Evolutionary conservation across 2,888 invertebrate species (phyloP).

Genomic region (Micropterix aruncella): DNA sequence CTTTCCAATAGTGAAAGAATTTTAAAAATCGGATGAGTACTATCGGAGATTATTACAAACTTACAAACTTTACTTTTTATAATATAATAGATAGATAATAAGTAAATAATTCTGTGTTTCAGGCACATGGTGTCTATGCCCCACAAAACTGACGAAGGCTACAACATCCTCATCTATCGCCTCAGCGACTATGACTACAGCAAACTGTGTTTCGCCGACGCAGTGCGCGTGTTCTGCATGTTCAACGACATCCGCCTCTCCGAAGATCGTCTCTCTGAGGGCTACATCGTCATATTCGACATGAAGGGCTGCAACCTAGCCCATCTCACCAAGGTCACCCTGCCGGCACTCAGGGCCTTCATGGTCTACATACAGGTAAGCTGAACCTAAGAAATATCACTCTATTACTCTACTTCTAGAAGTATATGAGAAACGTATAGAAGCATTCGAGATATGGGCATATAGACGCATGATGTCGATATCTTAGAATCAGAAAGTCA

Average conservation of each 20-base stretch:
- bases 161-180: conserved; percentile 44
- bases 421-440: no score
- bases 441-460: no score
- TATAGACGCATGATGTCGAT: no score
- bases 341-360: conserved; percentile 46
- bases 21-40: no score
- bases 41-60: not conserved
- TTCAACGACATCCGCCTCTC: conserved; percentile 50
- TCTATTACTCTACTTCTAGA: no score
- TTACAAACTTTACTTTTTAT: conserved; percentile 2
- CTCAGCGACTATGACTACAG: conserved; percentile 46
- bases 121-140: conserved; percentile 49
- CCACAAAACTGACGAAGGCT: conserved; percentile 44
- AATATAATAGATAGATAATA: conserved; percentile 2
- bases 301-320: conserved; percentile 54
- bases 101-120: conserved; percentile 16
- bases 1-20: no score
- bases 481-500: no score
- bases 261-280: conserved; percentile 40
- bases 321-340: conserved; percentile 46
- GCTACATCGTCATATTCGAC: conserved; percentile 50
- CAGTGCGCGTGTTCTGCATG: conserved; percentile 50
- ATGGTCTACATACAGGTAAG: conserved; percentile 55
- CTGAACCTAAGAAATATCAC: no score
- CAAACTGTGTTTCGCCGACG: conserved; percentile 47